phyloP scores from a whole-genome alignment of 2,797 vertebrate species.

The Sitta carolinensis region DNA sequence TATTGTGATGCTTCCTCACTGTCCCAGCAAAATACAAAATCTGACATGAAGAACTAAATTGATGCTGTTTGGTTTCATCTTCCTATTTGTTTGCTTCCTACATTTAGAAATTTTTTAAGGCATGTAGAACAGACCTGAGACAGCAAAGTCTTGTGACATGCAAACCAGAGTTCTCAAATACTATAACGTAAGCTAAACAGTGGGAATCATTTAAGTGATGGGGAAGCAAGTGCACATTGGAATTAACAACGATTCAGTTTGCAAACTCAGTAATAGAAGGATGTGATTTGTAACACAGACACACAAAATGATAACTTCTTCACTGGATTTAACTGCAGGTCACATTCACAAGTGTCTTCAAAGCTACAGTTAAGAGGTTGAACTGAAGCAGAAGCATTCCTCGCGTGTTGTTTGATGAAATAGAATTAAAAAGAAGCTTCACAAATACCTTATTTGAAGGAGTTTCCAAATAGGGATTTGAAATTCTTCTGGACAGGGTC shows the following conservation, averaged over 20 bases:
- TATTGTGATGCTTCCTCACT: background rate
- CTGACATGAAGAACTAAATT: background rate
- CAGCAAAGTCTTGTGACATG: background rate
- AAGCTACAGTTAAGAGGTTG: background rate
- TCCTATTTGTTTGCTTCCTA: background rate
- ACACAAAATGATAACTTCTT: background rate
- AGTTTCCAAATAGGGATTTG: conserved; percentile 79
- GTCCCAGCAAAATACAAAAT: background rate
- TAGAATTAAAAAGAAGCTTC: background rate
- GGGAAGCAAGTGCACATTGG: accelerated
- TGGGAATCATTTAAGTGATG: background rate
- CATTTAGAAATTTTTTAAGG: background rate
- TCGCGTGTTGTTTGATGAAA: background rate
- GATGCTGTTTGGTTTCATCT: background rate
- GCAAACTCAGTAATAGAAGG: background rate
- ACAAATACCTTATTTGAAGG: conserved; percentile 76
- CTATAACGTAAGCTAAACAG: background rate
- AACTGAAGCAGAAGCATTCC: background rate
- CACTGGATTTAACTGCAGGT: background rate
- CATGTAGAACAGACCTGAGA: background rate
- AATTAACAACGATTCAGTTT: background rate
- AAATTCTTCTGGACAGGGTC: conserved; percentile 79
- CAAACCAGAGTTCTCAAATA: background rate
- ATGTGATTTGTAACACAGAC: background rate
- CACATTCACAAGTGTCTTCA: background rate